Evolutionary conservation across 2,888 invertebrate species (phyloP).

Genomic region (Alentia gelatinosa): DNA sequence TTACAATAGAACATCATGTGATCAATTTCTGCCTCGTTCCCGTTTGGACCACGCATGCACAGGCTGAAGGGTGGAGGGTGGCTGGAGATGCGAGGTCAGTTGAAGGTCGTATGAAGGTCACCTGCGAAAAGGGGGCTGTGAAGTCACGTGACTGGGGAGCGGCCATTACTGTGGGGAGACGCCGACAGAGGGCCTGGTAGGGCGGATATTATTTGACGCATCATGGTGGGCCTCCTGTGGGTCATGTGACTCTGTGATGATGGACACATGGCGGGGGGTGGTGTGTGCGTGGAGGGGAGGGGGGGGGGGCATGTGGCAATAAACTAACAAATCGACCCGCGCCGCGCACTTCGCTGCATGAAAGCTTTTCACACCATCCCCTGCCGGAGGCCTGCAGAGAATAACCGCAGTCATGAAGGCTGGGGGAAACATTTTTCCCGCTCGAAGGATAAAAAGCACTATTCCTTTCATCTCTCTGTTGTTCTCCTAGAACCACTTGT

Average conservation of each 20-base stretch:
- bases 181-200: not conserved
- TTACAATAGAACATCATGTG: not conserved
- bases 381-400: no score
- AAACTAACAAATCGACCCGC: not conserved
- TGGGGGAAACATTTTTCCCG: no score
- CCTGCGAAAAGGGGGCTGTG: not conserved
- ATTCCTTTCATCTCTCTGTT: no score
- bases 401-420: no score
- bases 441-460: no score
- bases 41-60: not conserved
- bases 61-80: not conserved
- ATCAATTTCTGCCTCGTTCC: not conserved
- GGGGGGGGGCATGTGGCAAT: not conserved
- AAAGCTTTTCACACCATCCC: no score
- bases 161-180: not conserved
- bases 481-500: no score
- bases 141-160: not conserved
- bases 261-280: not conserved
- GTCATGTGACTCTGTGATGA: not conserved
- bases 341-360: no score
- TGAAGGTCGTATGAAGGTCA: not conserved
- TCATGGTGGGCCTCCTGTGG: not conserved
- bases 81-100: not conserved
- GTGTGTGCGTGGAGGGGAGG: no score
- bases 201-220: conserved; percentile 13